Conservation (phyloP, 2,888 invertebrate genomes). For the Abrostola tripartita region DNA sequence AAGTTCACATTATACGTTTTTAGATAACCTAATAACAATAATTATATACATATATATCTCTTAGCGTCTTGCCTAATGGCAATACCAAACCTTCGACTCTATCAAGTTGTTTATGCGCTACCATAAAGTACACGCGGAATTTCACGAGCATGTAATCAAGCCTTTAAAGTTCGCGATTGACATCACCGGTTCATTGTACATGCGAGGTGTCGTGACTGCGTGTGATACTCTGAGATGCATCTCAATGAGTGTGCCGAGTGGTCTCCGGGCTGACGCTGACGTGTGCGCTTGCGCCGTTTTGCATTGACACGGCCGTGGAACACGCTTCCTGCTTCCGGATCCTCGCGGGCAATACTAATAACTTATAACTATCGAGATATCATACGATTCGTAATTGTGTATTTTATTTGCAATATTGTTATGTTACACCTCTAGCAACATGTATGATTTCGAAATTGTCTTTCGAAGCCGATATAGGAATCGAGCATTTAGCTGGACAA, state of each 20-base stretch:
- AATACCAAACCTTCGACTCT: too few species aligned
- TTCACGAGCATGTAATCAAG: slow-evolving; percentile 17
- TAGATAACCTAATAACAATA: too few species aligned
- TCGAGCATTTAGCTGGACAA: too few species aligned
- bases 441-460: not conserved
- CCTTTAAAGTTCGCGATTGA: slow-evolving; percentile 60
- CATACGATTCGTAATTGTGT: slow-evolving; percentile 19
- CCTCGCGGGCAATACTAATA: slow-evolving; percentile 78
- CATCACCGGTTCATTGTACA: slow-evolving; percentile 64
- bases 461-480: not conserved
- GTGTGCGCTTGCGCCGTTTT: slow-evolving; percentile 62
- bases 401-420: slow-evolving; percentile 27
- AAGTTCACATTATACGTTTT: too few species aligned
- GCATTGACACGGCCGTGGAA: slow-evolving; percentile 70
- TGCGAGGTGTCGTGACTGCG: slow-evolving; percentile 53
- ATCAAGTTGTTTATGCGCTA: slow-evolving; percentile 14
- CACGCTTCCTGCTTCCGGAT: slow-evolving; percentile 82
- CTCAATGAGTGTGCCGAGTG: slow-evolving; percentile 64
- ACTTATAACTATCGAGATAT: slow-evolving; percentile 60
- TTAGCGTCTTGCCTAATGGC: too few species aligned
- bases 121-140: slow-evolving; percentile 32
- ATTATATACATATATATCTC: too few species aligned
- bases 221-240: slow-evolving; percentile 63
- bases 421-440: not conserved
- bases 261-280: slow-evolving; percentile 51